phyloP scores from a whole-genome alignment of 1,140 invertebrate genomes.

The Pseudomyrmex sp. region DNA sequence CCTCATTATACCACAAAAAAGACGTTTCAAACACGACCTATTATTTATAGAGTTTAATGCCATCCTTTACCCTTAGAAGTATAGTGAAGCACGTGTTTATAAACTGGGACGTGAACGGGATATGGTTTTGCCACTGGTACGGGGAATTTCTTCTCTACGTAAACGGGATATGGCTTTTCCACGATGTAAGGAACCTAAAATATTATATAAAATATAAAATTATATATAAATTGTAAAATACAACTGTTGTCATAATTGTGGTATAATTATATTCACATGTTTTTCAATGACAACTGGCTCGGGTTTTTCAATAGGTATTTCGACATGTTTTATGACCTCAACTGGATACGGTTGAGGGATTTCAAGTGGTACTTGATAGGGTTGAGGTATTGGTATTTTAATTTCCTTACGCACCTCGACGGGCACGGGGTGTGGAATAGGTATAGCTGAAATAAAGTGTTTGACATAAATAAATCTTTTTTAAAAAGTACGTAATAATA shows the following conservation, averaged over 20 bases:
- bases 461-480: not conserved
- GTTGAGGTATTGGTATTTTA: slow-evolving; percentile 90
- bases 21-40: not conserved
- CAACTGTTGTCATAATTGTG: not conserved
- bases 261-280: slow-evolving; percentile 75
- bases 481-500: slow-evolving; percentile 27
- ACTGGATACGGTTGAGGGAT: slow-evolving; percentile 91
- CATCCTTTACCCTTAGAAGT: slow-evolving; percentile 82
- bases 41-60: slow-evolving; percentile 66
- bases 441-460: slow-evolving; percentile 86
- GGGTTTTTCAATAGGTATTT: slow-evolving; percentile 89
- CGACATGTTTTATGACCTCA: slow-evolving; percentile 89
- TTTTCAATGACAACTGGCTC: slow-evolving; percentile 92
- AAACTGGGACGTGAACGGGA: slow-evolving; percentile 92
- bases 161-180: slow-evolving; percentile 90
- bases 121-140: slow-evolving; percentile 88
- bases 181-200: slow-evolving; percentile 89
- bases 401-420: slow-evolving; percentile 91
- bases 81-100: slow-evolving; percentile 91
- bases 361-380: slow-evolving; percentile 90
- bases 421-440: slow-evolving; percentile 90
- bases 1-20: not conserved
- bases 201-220: not conserved
- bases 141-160: slow-evolving; percentile 83
- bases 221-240: no score